Percentiles rank a stretch among this genome's conserved stretches.
phyloP scores from a whole-genome alignment of 2,113 vertebrate genomes.

The Saguinus imperator region DNA sequence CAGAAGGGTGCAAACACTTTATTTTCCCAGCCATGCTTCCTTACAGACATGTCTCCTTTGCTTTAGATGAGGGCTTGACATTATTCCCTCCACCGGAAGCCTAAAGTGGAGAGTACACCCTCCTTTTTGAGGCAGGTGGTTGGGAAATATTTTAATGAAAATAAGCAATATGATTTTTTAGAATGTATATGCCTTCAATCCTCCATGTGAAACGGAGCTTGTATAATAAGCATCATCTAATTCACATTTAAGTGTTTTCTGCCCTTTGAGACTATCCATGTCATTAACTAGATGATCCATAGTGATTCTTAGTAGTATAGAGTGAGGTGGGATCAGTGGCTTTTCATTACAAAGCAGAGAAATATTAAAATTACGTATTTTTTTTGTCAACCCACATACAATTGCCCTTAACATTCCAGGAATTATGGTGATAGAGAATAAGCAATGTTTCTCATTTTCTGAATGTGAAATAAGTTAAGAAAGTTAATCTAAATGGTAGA shows the following conservation, averaged over 20 bases:
- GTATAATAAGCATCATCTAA: fast-evolving
- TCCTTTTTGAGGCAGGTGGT: background rate
- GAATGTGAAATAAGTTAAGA: background rate
- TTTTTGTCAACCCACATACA: background rate
- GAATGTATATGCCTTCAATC: background rate
- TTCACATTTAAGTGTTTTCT: background rate
- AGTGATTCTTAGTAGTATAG: background rate
- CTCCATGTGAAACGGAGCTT: no score
- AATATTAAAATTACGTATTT: background rate
- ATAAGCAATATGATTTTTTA: background rate
- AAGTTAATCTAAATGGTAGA: background rate
- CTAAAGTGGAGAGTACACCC: no score
- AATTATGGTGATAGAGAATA: background rate
- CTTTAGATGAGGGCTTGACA: background rate
- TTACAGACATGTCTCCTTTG: background rate
- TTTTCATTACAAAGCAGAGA: background rate
- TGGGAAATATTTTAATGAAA: background rate
- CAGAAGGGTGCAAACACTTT: background rate
- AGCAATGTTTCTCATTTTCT: background rate
- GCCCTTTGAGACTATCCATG: background rate
- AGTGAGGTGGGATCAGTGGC: background rate
- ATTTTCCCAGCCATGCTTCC: background rate
- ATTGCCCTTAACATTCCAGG: background rate
- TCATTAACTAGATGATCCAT: no score
- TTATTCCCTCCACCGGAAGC: background rate